phyloP scores from a whole-genome alignment of 2,797 vertebrate genomes.

The Cossypha polioptera region DNA sequence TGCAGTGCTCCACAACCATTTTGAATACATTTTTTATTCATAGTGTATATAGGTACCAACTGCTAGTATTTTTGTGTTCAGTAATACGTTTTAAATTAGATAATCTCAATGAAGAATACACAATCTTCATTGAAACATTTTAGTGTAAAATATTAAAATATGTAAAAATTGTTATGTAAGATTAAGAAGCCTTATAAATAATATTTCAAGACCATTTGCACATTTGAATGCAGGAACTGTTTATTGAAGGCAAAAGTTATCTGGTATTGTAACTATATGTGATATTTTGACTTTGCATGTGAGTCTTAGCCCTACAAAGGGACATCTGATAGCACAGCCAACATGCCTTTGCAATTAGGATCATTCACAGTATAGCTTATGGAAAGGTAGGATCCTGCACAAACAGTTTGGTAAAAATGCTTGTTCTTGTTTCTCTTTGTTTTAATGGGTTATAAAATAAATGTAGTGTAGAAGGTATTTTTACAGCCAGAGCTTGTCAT shows the following conservation, averaged over 20 bases:
- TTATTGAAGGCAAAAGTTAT: not conserved
- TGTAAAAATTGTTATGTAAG: not conserved
- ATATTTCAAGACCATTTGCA: not conserved
- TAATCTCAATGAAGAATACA: not conserved
- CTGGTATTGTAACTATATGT: not conserved
- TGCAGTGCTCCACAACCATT: not conserved
- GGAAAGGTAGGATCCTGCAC: not conserved
- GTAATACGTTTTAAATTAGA: not conserved
- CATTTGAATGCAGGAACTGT: not conserved
- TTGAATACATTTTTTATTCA: not conserved
- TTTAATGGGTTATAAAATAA: conserved; percentile 21
- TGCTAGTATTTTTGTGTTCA: not conserved
- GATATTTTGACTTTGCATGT: not conserved
- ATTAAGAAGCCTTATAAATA: not conserved
- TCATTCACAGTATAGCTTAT: not conserved
- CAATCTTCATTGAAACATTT: not conserved
- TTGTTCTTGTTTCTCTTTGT: not conserved
- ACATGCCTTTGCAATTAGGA: not conserved
- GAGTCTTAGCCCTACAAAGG: not conserved
- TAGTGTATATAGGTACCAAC: not conserved
- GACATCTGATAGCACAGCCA: not conserved
- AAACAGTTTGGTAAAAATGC: not conserved
- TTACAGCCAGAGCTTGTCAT: not conserved
- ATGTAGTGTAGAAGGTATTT: conserved; percentile 2
- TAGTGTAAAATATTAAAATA: not conserved